phyloP scores from a whole-genome alignment of 1,140 invertebrate genomes.

The Streblospio benedicti region DNA sequence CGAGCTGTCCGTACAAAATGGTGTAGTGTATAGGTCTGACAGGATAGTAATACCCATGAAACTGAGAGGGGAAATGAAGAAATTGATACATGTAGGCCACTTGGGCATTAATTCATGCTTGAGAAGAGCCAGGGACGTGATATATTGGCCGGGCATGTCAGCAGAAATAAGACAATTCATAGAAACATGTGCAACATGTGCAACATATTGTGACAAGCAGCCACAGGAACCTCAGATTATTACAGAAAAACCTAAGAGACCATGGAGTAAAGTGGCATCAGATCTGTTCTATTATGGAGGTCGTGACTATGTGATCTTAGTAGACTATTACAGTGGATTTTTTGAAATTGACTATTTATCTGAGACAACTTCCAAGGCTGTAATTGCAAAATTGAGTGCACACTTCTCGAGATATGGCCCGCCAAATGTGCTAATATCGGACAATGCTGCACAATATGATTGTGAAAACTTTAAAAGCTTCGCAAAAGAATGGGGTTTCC shows the following conservation, averaged over 20 bases:
- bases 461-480: not conserved
- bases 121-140: not conserved
- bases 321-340: constrained; percentile 6
- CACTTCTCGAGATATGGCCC: constrained; percentile 8
- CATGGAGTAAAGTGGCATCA: constrained; percentile 4
- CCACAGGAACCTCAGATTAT: not conserved
- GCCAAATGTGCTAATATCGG: not conserved
- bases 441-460: constrained; percentile 6
- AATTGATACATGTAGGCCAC: constrained; percentile 1
- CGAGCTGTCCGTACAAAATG: constrained; percentile 3
- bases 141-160: constrained; percentile 4
- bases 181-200: constrained; percentile 6
- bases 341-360: constrained; percentile 8
- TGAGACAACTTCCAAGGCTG: not conserved
- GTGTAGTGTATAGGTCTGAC: not conserved
- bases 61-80: not conserved
- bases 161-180: not conserved
- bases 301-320: not conserved
- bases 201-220: not conserved
- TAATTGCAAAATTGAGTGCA: not conserved
- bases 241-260: not conserved
- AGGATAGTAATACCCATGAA: not conserved
- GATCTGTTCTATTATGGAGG: constrained; percentile 1
- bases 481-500: constrained; percentile 2
- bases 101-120: not conserved